A percentile compares a stretch with the other conserved stretches of the same genome.
Conservation (phyloP, 2,797 vertebrate species). For the Cuculus canorus region DNA sequence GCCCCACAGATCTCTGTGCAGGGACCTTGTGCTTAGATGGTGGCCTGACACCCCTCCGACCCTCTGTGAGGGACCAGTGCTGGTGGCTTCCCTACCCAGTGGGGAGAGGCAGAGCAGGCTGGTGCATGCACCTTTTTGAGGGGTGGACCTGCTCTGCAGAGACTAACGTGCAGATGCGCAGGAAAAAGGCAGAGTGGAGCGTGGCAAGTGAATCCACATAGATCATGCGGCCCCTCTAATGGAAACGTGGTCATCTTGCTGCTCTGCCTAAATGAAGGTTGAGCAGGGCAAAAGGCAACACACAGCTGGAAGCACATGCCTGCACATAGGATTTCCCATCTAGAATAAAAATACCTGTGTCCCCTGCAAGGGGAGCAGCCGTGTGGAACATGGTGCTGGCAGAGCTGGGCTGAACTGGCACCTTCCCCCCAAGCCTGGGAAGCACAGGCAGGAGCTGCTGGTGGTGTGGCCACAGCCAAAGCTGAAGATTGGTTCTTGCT, state of each 20-base stretch:
- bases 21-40: rapidly evolving
- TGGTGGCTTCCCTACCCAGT: background rate
- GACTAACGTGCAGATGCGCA: rapidly evolving
- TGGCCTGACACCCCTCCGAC: background rate
- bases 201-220: background rate
- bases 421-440: background rate
- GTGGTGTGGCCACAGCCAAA: rapidly evolving
- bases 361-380: background rate
- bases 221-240: background rate
- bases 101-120: background rate
- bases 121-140: background rate
- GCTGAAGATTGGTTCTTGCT: background rate
- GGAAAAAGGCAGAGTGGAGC: background rate
- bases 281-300: background rate
- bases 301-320: background rate
- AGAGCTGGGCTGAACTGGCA: background rate
- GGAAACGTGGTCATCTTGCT: background rate
- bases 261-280: background rate
- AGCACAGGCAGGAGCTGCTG: background rate
- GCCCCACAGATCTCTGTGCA: rapidly evolving
- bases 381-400: rapidly evolving
- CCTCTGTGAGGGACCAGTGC: background rate
- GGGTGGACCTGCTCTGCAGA: no score
- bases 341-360: background rate
- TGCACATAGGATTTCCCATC: background rate